Conservation (phyloP, 2,113 vertebrate species). For the Axis porcinus region DNA sequence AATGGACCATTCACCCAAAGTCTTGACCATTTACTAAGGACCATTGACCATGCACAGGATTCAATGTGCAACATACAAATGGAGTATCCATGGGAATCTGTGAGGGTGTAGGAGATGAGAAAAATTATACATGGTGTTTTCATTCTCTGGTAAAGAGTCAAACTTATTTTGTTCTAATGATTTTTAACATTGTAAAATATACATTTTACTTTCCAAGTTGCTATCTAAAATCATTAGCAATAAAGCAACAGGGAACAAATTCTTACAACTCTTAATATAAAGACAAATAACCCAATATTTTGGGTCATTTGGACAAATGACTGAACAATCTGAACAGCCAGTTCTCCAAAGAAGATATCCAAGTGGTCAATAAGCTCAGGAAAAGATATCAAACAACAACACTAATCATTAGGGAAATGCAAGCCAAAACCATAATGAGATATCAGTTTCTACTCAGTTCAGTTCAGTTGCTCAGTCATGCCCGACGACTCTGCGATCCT, state of each 20-base stretch:
- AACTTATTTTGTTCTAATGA: slow-evolving; percentile 18
- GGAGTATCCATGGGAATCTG: neutral
- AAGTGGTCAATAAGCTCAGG: neutral
- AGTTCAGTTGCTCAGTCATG: neutral
- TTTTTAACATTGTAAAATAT: neutral
- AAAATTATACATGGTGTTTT: neutral
- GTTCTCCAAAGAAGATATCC: neutral
- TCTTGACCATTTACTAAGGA: neutral
- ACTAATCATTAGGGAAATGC: neutral
- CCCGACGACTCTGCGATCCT: rapidly evolving
- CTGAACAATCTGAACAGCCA: neutral
- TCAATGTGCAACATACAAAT: neutral
- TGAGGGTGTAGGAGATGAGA: neutral
- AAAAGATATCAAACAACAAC: neutral
- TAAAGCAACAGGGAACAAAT: neutral
- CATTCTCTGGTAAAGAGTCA: neutral
- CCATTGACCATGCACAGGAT: neutral
- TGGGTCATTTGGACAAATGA: neutral
- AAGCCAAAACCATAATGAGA: neutral
- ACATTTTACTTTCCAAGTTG: neutral
- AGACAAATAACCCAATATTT: neutral
- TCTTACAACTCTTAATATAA: neutral
- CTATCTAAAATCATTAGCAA: neutral
- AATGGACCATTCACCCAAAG: neutral
- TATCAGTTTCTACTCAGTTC: neutral